Evolutionary conservation across 2,888 invertebrate species (phyloP).

Genomic region (Papilio elwesi): DNA sequence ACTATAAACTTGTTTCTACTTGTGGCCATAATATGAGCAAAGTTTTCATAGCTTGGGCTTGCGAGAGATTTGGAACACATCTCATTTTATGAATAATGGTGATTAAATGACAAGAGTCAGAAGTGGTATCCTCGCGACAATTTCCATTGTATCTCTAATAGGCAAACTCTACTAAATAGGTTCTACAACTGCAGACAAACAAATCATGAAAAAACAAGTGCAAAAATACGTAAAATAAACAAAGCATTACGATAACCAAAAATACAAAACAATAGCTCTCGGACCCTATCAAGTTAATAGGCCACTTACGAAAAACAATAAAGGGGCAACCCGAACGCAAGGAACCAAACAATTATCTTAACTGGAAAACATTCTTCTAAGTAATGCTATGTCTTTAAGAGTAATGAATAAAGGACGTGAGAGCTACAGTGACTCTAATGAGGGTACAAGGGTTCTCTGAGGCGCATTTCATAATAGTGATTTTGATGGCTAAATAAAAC

Average conservation of each 20-base stretch:
- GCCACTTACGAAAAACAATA: slow-evolving; percentile 40
- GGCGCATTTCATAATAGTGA: slow-evolving; percentile 68
- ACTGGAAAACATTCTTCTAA: slow-evolving; percentile 66
- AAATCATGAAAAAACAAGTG: neutral
- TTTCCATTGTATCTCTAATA: too few species aligned
- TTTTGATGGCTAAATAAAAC: slow-evolving; percentile 76
- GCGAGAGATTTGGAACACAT: too few species aligned
- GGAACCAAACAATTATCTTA: slow-evolving; percentile 65
- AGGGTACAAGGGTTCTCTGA: slow-evolving; percentile 63
- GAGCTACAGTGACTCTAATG: slow-evolving; percentile 69
- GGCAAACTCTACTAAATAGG: too few species aligned
- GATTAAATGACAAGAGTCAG: too few species aligned
- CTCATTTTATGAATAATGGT: too few species aligned
- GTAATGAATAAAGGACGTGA: slow-evolving; percentile 71
- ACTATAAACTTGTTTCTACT: too few species aligned
- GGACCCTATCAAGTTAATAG: slow-evolving; percentile 38
- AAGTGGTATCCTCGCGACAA: too few species aligned
- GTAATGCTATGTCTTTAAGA: slow-evolving; percentile 67
- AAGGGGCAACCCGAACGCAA: slow-evolving; percentile 47
- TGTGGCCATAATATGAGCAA: too few species aligned
- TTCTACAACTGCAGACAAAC: too few species aligned
- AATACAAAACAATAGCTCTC: slow-evolving; percentile 22
- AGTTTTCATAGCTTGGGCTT: too few species aligned
- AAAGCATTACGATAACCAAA: slow-evolving; percentile 13
- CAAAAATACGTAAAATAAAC: neutral